Evolutionary conservation across 2,113 vertebrate genomes (phyloP).

Genomic region (Dromaius novaehollandiae): DNA sequence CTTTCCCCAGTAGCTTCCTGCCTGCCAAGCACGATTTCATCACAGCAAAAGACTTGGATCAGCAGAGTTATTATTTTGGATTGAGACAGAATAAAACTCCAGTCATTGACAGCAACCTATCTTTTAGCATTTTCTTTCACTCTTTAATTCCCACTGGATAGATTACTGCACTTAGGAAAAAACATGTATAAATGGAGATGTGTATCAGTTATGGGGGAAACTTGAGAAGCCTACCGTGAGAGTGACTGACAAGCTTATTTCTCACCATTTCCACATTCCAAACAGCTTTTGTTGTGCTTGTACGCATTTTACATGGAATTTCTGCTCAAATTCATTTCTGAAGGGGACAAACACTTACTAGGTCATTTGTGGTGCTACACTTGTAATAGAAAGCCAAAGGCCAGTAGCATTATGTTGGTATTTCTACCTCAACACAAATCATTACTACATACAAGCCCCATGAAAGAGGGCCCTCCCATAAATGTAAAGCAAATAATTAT

Average conservation of each 20-base stretch:
- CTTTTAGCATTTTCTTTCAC: not conserved
- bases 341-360: not conserved
- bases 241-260: constrained; percentile 38
- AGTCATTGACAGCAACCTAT: not conserved
- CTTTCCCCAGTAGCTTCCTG: not conserved
- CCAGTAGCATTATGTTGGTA: not conserved
- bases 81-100: not conserved
- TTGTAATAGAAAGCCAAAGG: not conserved
- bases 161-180: not conserved
- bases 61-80: not conserved
- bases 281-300: not conserved
- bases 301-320: constrained; percentile 18
- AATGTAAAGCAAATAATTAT: not conserved
- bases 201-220: not conserved
- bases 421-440: not conserved
- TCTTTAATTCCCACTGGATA: not conserved
- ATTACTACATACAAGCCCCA: not conserved
- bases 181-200: not conserved
- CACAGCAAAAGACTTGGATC: not conserved
- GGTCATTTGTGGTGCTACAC: not conserved
- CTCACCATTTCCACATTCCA: not conserved
- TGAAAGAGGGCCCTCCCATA: not conserved
- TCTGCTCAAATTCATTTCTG: not conserved
- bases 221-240: not conserved
- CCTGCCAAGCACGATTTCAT: not conserved